phyloP scores from a whole-genome alignment of 2,113 vertebrate species.

The Lonchura striata region DNA sequence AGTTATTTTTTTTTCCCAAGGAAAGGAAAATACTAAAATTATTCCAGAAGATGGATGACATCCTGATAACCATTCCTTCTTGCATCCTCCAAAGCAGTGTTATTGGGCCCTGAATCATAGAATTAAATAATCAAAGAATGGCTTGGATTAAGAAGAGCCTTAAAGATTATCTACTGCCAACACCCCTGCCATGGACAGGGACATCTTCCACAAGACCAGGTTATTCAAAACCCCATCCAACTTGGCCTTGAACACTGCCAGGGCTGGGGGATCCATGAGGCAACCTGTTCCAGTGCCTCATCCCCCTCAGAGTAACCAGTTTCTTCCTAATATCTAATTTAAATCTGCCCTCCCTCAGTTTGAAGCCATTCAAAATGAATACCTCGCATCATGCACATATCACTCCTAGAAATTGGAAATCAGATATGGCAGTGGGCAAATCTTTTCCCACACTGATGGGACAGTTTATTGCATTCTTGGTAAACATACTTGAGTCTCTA shows the following conservation, averaged over 20 bases:
- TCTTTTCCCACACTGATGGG: neutral
- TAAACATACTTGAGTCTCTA: neutral
- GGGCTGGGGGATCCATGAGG: neutral
- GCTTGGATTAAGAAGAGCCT: neutral
- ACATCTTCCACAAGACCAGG: neutral
- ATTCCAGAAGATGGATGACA: neutral
- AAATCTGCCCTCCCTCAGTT: neutral
- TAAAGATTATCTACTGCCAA: neutral
- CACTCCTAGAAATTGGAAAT: neutral
- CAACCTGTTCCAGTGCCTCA: neutral
- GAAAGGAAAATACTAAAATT: neutral
- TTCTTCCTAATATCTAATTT: neutral
- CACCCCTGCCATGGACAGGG: neutral
- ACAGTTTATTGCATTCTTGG: neutral
- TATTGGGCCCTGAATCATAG: neutral
- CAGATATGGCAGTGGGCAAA: neutral
- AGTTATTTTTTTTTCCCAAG: neutral
- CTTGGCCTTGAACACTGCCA: neutral
- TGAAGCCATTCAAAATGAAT: neutral
- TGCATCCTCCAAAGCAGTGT: neutral
- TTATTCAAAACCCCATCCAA: neutral
- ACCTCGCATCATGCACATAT: rapidly evolving
- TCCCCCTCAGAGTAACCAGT: neutral
- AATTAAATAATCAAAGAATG: neutral
- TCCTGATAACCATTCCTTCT: neutral